Evolutionary conservation across 1,140 invertebrate species (phyloP).

Genomic region (Calephelis virginiensis): DNA sequence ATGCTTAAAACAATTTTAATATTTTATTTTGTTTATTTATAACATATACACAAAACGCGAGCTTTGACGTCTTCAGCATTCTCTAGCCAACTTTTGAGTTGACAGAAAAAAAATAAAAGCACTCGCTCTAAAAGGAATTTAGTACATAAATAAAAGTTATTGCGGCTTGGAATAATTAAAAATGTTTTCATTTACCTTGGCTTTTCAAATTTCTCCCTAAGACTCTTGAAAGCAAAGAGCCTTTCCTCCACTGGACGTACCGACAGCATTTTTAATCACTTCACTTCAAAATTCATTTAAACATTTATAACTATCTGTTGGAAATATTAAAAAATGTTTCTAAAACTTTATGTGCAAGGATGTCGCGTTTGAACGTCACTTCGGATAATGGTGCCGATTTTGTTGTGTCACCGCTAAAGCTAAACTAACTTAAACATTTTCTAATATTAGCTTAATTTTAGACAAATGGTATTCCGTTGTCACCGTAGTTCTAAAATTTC

Average conservation of each 20-base stretch:
- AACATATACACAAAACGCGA: no score
- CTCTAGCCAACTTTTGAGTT: no score
- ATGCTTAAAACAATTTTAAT: no score
- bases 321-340: constrained; percentile 5
- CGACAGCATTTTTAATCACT: constrained; percentile 51
- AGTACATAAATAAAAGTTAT: background rate
- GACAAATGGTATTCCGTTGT: no score
- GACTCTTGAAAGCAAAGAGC: constrained; percentile 61
- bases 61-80: no score
- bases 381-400: constrained; percentile 34
- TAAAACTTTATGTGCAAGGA: background rate
- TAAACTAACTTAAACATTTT: no score
- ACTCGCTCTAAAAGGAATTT: no score
- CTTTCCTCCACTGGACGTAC: constrained; percentile 50
- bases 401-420: no score
- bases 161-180: background rate
- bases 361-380: constrained; percentile 18
- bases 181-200: constrained; percentile 47
- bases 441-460: no score
- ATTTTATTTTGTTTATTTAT: no score
- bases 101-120: no score
- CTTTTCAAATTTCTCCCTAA: constrained; percentile 65
- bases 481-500: no score
- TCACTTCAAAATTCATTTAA: constrained; percentile 19
- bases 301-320: background rate